phyloP scores from a whole-genome alignment of 2,888 invertebrate genomes.

The Steinernema hermaphroditum region DNA sequence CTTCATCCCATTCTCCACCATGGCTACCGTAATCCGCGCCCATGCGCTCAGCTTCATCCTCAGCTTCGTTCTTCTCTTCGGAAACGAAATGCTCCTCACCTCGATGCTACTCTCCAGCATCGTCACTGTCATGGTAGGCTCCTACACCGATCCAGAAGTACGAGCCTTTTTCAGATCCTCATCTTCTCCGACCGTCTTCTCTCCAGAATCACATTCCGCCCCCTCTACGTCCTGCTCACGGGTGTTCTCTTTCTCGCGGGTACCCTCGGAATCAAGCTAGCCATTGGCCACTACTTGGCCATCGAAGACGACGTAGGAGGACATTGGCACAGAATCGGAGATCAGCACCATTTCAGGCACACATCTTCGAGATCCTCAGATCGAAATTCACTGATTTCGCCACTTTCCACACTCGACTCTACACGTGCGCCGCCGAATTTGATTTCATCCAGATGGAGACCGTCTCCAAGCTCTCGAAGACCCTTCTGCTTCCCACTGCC shows the following conservation, averaged over 20 bases:
- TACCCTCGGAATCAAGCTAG: constrained; percentile 67
- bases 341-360: constrained; percentile 68
- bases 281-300: constrained; percentile 33
- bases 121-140: constrained; percentile 62
- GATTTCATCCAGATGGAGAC: constrained; percentile 72
- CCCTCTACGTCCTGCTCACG: constrained; percentile 44
- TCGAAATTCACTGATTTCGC: constrained; percentile 76
- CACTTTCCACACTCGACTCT: constrained; percentile 78
- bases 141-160: not conserved
- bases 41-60: constrained; percentile 68
- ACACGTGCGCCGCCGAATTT: constrained; percentile 79
- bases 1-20: constrained; percentile 65
- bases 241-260: constrained; percentile 63
- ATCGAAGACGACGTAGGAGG: constrained; percentile 45
- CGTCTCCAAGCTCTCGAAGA: constrained; percentile 32
- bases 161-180: constrained; percentile 40
- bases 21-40: constrained; percentile 6
- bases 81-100: constrained; percentile 72
- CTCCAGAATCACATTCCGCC: constrained; percentile 45
- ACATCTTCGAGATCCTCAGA: constrained; percentile 76
- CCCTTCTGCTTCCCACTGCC: constrained; percentile 40
- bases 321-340: too few species aligned
- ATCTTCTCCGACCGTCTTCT: constrained; percentile 39
- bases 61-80: constrained; percentile 70
- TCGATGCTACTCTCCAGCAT: constrained; percentile 70